These are phyloP conservation scores for Mormyrus hasselquistii DNA, from an alignment of 2,797 vertebrate species.

Conservation along the genomic window DNA sequence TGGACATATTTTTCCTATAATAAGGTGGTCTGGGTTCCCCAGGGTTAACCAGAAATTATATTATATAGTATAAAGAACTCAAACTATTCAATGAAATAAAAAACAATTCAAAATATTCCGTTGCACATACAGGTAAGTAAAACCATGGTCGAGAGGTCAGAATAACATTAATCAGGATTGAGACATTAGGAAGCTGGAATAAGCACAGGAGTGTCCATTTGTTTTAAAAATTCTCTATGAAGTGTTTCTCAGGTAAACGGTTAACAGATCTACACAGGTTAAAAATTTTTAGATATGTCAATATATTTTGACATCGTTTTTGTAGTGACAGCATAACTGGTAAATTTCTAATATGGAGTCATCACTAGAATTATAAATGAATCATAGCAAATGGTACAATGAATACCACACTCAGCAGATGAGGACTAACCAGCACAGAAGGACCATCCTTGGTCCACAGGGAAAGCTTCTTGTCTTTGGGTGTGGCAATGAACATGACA, in stretches of 20 bases:
- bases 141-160: neutral
- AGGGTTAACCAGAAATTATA: no score
- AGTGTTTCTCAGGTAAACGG: neutral
- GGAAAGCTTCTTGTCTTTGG: slow-evolving; percentile 76
- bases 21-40: no score
- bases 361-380: neutral
- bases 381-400: neutral
- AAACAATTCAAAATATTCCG: neutral
- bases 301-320: neutral
- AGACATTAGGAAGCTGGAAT: neutral
- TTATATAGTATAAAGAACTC: neutral
- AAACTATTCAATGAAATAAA: neutral
- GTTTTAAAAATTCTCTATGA: neutral
- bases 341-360: neutral
- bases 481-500: slow-evolving; percentile 84
- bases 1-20: no score
- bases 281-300: neutral
- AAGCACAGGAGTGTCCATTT: neutral
- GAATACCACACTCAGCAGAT: neutral
- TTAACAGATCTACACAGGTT: neutral
- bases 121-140: neutral
- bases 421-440: slow-evolving; percentile 70
- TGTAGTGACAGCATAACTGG: neutral
- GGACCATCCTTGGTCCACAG: slow-evolving; percentile 81
- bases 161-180: neutral